A percentile compares a stretch with the other conserved stretches of the same genome.
These are phyloP conservation scores for Heliocidaris tuberculata DNA, from an alignment of 35 echinoderm and acorn worm genomes.

Conservation along the genomic window DNA sequence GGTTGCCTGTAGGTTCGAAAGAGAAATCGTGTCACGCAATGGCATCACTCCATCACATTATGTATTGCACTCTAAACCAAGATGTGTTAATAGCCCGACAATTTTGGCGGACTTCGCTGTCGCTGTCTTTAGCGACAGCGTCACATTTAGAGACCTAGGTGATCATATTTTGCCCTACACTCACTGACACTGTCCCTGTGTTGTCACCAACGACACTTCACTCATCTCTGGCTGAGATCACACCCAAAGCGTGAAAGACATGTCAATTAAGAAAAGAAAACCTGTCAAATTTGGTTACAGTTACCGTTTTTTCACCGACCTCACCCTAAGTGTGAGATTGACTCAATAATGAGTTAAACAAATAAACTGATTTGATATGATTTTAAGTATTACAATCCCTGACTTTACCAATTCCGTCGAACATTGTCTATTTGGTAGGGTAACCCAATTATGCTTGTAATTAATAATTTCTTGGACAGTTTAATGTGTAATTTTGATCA, in stretches of 20 bases:
- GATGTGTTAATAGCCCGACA: slow-evolving; percentile 41
- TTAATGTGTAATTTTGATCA: too few relatives aligned
- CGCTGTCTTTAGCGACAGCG: neutral
- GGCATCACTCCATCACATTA: slow-evolving; percentile 13
- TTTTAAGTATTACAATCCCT: too few relatives aligned
- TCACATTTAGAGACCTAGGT: slow-evolving; percentile 35
- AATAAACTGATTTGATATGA: too few relatives aligned
- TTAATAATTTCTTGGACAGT: too few relatives aligned
- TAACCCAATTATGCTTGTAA: too few relatives aligned
- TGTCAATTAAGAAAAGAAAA: neutral
- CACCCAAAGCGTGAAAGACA: slow-evolving; percentile 11
- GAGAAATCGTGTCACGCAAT: slow-evolving; percentile 41
- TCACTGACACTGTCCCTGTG: neutral
- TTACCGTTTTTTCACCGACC: too few relatives aligned
- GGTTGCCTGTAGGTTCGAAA: neutral
- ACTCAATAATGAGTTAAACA: too few relatives aligned
- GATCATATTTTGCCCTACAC: neutral
- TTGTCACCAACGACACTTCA: neutral
- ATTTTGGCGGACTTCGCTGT: slow-evolving; percentile 20
- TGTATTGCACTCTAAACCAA: neutral
- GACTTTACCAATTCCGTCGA: too few relatives aligned
- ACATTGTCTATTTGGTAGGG: too few relatives aligned
- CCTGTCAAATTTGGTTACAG: too few relatives aligned
- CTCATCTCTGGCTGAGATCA: neutral
- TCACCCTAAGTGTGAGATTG: too few relatives aligned